Evolutionary conservation across 2,113 vertebrate genomes (phyloP), one percentile per base, ranked within the genome.

Genomic region (Probosciger aterrimus): DNA sequence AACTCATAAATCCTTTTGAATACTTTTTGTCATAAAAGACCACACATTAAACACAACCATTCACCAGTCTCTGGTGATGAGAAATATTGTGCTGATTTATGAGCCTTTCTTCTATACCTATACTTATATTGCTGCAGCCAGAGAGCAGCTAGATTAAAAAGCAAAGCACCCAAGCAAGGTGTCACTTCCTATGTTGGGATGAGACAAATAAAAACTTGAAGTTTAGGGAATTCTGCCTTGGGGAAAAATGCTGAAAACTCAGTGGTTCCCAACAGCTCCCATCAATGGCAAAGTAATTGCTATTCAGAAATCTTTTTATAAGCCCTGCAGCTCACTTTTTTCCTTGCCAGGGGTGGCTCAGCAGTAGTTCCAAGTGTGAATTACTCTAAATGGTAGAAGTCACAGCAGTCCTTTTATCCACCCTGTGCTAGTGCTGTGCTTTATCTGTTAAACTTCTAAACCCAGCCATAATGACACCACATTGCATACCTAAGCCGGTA

Each of bases 1-100:
- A 96, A 91, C 53, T 62, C 80, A 85, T 90, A 92, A 90, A 93
- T 96, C 73, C 44, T 82, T 69, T 62, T 82, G 88, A 75, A 88
- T 5, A 4, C 23, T 24, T 35, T 59, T 7, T 82, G 64, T 82
- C 50, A 79, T 79, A 73, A 78, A 84, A 86, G 62, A 35, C 55
- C 62, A 82, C 47, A 69, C 27, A 43, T 82, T 84, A 91, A 94
- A 86, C 47, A 82, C 83, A 88, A 77, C 24, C 44, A 68, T 31
- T 37, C 27, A 60, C 50, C 47, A 74, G 1, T 24, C 84, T 83
- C 81, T 88, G 68, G 69, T 79, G 52, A 90, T 82, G 80, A 88
- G 80, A 93, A 90, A 85, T 65, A 59, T 57, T 59, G 18, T 41
- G 74, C 39, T 93, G 80, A 93, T 88, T 86, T 94, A 91, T 49